Base-by-base conservation (phyloP, 2,797 vertebrate genomes). In the Pelobates cultripes region DNA sequence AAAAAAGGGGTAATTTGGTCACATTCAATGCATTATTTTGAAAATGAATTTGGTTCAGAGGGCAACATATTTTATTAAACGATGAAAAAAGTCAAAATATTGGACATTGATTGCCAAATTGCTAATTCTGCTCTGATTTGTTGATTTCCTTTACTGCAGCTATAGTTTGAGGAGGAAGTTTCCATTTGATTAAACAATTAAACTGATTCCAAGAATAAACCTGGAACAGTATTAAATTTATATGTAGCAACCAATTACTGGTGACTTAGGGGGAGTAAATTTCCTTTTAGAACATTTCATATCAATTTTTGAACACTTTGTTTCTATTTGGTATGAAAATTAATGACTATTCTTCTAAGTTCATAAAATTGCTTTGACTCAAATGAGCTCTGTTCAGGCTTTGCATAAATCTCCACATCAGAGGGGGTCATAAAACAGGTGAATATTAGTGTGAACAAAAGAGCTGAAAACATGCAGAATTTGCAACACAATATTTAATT, bases 401-500 rank as follows among this genome's bases (percentile, higher is more conserved):
- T 47, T 40, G 28, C 61, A 76, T 47, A 66, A 66, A 47, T 51
- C 10, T 76, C 28, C n/a, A 41, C 6, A 76, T 66, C 74, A 66
- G 60, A 64, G 44, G 57, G 73, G 74, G 60, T 40, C 42, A 64
- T 47, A 66, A 28, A 1, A 75, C 44, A 15, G 43, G 14, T 75
- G 42, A 75, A 10, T 28, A 76, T 76, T 66, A 76, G n/a, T 28
- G 60, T 6, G 42, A 75, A 75, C 57, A 63, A 75, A 63, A 45
- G 42, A 75, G 60, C 43, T 66, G n/a, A 42, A 76, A 76, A 76
- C 44, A 45, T 76, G 61, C 60, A 66, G 44, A n/a, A 75, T 2
- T 66, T 76, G 74, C 61, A 28, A 63, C 14, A 41, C 17, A 45
- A 42, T 47, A 47, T 66, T 76, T 76, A 76, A 76, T 76, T 76